A percentile compares a stretch with the other conserved stretches of the same genome.
Evolutionary conservation across 2,113 vertebrate genomes (phyloP).

Genomic region (Uria aalge): DNA sequence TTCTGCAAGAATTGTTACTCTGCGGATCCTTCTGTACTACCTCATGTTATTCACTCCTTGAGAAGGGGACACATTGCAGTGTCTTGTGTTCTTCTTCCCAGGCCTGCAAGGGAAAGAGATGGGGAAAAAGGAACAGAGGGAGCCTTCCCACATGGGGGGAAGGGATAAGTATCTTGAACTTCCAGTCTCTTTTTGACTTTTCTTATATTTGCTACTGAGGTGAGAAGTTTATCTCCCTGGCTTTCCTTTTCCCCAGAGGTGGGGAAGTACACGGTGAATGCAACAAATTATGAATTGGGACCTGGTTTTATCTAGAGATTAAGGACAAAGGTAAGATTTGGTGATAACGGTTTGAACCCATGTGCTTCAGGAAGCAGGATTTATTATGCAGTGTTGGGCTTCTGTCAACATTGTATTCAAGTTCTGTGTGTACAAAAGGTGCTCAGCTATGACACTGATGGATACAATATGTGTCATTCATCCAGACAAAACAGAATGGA

Average conservation of each 20-base stretch:
- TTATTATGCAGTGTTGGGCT: not conserved
- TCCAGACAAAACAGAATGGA: not conserved
- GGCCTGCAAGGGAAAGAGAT: not conserved
- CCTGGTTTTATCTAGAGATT: not conserved
- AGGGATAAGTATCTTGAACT: not conserved
- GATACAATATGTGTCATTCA: not conserved
- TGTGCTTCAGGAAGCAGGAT: not conserved
- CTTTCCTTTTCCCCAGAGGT: not conserved
- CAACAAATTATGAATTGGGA: not conserved
- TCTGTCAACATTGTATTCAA: not conserved
- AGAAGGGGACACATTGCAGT: not conserved
- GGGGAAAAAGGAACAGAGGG: not conserved
- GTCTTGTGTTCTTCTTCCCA: not conserved
- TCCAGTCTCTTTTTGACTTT: not conserved
- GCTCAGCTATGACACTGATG: not conserved
- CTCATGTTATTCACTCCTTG: not conserved
- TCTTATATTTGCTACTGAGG: not conserved
- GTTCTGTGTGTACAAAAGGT: not conserved
- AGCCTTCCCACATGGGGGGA: not conserved
- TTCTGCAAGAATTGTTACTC: not conserved
- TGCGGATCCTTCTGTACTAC: rapidly evolving
- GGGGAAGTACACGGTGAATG: not conserved
- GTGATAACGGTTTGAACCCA: rapidly evolving
- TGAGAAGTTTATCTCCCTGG: not conserved
- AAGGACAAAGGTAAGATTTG: not conserved